Percentiles rank a stretch among this genome's conserved stretches.
phyloP scores from a whole-genome alignment of 2,113 vertebrate genomes.

The Microtus richardsoni region DNA sequence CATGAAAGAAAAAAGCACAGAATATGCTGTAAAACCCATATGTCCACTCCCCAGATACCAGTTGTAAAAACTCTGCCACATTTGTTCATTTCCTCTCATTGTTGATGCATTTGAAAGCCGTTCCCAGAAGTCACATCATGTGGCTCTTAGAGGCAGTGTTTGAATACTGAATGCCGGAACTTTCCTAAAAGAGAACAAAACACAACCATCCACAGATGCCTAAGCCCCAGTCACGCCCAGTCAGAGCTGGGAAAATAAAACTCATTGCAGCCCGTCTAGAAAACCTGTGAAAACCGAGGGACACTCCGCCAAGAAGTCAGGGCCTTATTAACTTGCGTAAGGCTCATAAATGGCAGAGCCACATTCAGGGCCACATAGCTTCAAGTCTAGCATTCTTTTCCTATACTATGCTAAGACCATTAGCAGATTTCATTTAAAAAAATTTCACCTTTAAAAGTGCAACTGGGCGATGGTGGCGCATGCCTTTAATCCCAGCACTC shows the following conservation, averaged over 20 bases:
- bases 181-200: conserved; percentile 48
- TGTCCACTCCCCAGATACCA: background rate
- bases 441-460: background rate
- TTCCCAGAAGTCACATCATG: background rate
- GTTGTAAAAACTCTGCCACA: conserved; percentile 31
- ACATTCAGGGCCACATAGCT: background rate
- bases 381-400: conserved; percentile 12
- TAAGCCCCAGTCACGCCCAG: background rate
- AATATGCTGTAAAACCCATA: conserved; percentile 12
- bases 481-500: background rate
- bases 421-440: background rate
- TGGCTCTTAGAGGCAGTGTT: background rate
- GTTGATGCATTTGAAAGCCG: background rate
- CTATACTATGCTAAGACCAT: background rate
- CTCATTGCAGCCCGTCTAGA: background rate
- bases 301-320: background rate
- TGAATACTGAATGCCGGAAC: conserved; percentile 30
- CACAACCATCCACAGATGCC: background rate
- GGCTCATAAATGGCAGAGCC: background rate
- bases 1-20: conserved; percentile 35
- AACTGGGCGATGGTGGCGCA: background rate
- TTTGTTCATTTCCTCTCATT: conserved; percentile 10
- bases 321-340: background rate
- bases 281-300: conserved; percentile 6
- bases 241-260: conserved; percentile 38